phyloP scores from a whole-genome alignment of 2,113 vertebrate species.

The Motacilla tschutschensis region DNA sequence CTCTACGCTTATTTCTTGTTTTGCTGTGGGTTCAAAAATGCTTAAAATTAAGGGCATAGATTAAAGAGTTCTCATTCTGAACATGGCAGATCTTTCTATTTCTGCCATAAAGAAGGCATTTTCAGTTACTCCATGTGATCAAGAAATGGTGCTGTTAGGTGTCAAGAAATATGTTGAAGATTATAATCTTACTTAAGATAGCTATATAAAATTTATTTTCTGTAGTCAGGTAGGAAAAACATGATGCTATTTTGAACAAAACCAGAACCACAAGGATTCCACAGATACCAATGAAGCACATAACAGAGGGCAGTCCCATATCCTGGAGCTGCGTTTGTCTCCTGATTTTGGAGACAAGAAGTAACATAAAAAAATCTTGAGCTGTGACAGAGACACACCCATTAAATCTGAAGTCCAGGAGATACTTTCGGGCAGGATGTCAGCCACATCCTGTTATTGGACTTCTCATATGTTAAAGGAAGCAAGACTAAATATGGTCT shows the following conservation, averaged over 20 bases:
- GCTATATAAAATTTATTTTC: neutral
- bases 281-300: neutral
- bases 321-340: fast-evolving
- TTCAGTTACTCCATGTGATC: neutral
- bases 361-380: neutral
- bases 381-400: neutral
- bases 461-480: neutral
- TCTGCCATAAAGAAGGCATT: neutral
- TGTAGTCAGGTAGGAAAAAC: neutral
- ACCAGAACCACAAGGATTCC: neutral
- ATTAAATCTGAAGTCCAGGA: neutral
- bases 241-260: neutral
- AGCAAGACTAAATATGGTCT: neutral
- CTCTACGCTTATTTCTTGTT: neutral
- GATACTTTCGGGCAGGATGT: neutral
- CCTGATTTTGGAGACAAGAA: neutral
- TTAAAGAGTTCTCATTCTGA: neutral
- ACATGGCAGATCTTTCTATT: neutral
- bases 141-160: neutral
- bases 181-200: neutral
- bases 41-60: neutral
- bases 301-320: neutral
- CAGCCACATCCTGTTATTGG: neutral
- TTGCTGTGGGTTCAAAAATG: neutral
- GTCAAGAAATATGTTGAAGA: neutral